Evolutionary conservation across 2,888 invertebrate species (phyloP).

Genomic region (Drosophila anomalipes): DNA sequence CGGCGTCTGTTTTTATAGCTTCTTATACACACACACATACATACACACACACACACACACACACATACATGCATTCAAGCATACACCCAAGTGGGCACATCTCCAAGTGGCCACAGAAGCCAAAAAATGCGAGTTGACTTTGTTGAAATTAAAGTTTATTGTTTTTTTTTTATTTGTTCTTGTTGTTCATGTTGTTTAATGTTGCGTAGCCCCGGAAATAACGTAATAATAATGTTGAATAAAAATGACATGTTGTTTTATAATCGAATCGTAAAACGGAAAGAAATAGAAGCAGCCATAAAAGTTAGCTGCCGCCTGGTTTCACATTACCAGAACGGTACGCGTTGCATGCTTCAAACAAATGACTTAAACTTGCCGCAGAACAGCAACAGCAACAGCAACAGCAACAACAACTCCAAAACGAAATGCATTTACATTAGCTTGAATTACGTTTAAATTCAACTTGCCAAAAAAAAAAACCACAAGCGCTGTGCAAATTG

Average conservation of each 20-base stretch:
- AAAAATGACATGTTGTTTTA: slow-evolving; percentile 75
- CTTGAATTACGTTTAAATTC: slow-evolving; percentile 23
- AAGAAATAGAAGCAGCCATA: slow-evolving; percentile 32
- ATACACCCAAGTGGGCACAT: slow-evolving; percentile 19
- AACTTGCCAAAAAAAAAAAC: background rate
- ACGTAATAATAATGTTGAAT: slow-evolving; percentile 77
- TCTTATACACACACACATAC: slow-evolving; percentile 39
- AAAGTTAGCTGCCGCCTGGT: slow-evolving; percentile 28
- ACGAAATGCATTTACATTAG: slow-evolving; percentile 35
- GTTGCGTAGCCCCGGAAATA: slow-evolving; percentile 64
- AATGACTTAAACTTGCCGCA: slow-evolving; percentile 60
- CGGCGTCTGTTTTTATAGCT: slow-evolving; percentile 70
- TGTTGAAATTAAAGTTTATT: slow-evolving; percentile 74
- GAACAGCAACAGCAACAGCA: slow-evolving; percentile 14
- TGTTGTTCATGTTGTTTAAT: slow-evolving; percentile 6
- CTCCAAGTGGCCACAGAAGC: slow-evolving; percentile 32
- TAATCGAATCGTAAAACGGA: slow-evolving; percentile 73
- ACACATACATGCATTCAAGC: background rate
- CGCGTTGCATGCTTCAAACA: slow-evolving; percentile 50
- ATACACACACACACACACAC: slow-evolving; percentile 26
- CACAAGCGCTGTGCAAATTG: slow-evolving; percentile 31
- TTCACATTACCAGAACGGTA: slow-evolving; percentile 38
- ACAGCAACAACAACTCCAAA: background rate
- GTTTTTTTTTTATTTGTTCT: slow-evolving; percentile 39
- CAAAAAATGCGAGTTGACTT: slow-evolving; percentile 54